phyloP scores from a whole-genome alignment of 2,113 vertebrate species.

The Acinonyx jubatus region DNA sequence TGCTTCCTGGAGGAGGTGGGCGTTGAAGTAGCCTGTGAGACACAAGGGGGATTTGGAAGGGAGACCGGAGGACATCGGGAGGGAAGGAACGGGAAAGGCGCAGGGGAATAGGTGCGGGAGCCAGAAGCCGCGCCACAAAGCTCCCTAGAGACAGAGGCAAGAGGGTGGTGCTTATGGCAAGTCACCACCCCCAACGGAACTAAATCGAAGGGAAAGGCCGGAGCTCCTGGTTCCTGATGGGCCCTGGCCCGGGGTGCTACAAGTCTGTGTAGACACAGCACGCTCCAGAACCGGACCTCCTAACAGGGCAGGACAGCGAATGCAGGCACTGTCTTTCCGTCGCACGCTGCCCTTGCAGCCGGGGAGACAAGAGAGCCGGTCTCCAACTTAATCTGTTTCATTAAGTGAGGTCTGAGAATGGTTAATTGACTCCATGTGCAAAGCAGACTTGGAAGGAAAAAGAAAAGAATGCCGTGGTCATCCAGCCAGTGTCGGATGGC shows the following conservation, averaged over 20 bases:
- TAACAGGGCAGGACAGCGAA: background rate
- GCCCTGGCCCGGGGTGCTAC: background rate
- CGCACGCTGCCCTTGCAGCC: background rate
- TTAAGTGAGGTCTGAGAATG: conserved; percentile 56
- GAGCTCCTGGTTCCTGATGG: background rate
- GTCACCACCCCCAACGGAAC: background rate
- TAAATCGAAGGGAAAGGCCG: background rate
- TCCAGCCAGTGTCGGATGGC: background rate
- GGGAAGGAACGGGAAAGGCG: background rate
- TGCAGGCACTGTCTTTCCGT: background rate
- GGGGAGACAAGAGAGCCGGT: background rate
- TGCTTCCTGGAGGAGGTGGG: background rate
- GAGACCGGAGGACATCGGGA: background rate
- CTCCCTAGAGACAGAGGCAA: background rate
- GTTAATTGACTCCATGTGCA: conserved; percentile 41
- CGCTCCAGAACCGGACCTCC: background rate
- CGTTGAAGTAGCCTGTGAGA: background rate
- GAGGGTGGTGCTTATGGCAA: background rate
- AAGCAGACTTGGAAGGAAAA: conserved; percentile 35
- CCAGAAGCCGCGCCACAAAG: background rate
- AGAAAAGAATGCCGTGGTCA: background rate
- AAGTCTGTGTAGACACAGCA: background rate
- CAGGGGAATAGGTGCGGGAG: background rate
- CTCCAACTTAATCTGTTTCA: conserved; percentile 66
- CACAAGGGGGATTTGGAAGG: background rate